Evolutionary conservation across 1,140 invertebrate species (phyloP).

Genomic region (Alviniconcha marisindica): DNA sequence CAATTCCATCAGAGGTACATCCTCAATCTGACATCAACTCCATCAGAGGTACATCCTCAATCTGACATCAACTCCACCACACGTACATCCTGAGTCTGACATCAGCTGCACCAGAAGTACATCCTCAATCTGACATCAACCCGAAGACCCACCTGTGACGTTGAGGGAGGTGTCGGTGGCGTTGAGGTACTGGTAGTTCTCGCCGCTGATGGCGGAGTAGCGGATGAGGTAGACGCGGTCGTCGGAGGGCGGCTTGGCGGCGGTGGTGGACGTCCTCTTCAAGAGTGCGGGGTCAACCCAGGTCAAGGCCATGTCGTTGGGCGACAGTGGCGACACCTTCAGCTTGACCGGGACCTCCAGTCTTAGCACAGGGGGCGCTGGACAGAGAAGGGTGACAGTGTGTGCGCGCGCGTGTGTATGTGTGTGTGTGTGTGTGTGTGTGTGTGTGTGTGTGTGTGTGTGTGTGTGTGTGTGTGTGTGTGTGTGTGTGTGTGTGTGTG

Average conservation of each 20-base stretch:
- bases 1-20: no score
- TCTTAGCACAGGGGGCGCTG: not conserved
- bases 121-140: no score
- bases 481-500: no score
- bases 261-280: not conserved
- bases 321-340: constrained; percentile 89
- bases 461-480: no score
- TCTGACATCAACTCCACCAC: no score
- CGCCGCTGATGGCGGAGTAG: constrained; percentile 73
- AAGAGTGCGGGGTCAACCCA: constrained; percentile 91
- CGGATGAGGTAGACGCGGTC: constrained; percentile 89
- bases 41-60: no score
- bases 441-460: no score
- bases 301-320: constrained; percentile 90
- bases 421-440: no score
- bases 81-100: no score
- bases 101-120: no score
- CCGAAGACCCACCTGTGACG: not conserved
- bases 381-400: not conserved
- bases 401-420: no score
- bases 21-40: no score
- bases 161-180: constrained; percentile 81
- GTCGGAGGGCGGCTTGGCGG: constrained; percentile 75
- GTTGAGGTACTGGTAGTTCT: constrained; percentile 85
- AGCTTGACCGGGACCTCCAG: constrained; percentile 77